These are phyloP conservation scores for Branchellion lobata DNA, from an alignment of 2,888 invertebrate genomes.

Conservation along the genomic window DNA sequence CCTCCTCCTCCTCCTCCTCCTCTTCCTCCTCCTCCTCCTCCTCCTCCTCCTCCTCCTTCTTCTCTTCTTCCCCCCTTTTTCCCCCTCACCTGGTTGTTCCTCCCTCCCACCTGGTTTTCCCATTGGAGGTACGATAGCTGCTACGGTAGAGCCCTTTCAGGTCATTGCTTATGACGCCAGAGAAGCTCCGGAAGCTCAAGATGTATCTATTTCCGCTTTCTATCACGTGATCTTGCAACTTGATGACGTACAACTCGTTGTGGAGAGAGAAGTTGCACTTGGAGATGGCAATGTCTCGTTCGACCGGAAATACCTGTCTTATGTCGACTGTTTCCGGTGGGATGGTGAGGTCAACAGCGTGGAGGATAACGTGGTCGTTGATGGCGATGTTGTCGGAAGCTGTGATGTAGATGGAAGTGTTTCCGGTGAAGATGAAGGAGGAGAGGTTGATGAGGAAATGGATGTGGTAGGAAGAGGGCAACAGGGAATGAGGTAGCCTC, in stretches of 20 bases:
- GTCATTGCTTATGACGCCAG: conserved; percentile 49
- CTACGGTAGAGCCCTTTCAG: conserved; percentile 52
- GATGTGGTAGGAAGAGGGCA: conserved; percentile 50
- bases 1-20: conserved; percentile 29
- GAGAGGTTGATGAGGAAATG: conserved; percentile 49
- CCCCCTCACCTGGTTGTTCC: not conserved
- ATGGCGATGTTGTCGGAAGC: conserved; percentile 25
- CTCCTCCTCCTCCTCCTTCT: not conserved
- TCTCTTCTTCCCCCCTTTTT: not conserved
- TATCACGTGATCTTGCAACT: conserved; percentile 46
- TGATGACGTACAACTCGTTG: conserved; percentile 51
- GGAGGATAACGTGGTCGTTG: conserved; percentile 48
- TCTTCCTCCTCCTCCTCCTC: conserved; percentile 36
- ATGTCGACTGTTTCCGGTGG: conserved; percentile 31
- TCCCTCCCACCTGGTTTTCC: conserved; percentile 48
- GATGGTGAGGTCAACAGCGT: conserved; percentile 48
- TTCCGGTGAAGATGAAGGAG: conserved; percentile 50
- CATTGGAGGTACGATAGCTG: conserved; percentile 50
- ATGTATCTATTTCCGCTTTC: conserved; percentile 39
- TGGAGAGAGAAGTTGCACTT: not conserved
- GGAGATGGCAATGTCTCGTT: not conserved
- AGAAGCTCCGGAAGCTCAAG: conserved; percentile 48
- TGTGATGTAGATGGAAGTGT: conserved; percentile 48
- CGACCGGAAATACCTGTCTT: not conserved
- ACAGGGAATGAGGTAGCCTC: conserved; percentile 49